Evolutionary conservation across 2,888 invertebrate genomes (phyloP), one percentile per base, ranked within the genome.

Genomic region (Calameuta filiformis): DNA sequence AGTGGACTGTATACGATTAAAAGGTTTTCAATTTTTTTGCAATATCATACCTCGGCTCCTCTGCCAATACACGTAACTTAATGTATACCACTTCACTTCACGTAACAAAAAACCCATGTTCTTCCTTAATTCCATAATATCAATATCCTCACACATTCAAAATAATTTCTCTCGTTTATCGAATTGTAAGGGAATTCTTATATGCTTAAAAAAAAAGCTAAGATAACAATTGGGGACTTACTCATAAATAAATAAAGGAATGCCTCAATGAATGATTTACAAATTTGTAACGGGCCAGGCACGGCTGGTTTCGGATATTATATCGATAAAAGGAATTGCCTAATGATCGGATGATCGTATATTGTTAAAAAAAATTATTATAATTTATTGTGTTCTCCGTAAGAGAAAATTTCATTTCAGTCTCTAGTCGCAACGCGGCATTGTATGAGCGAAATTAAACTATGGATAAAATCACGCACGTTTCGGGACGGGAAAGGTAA

Each of bases 221-320:
- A 37, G 23, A 35, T 75, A 68, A 76, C 76, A 73, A 76, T 75
- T 75, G 34, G 23, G 23, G 9, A 15, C 40, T 15, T 6, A 56
- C 2, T 56, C 9, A 23, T 79, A 76, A 73, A 82, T 82, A 82
- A 82, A 82, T 82, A 81, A 80, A 80, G 82, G 82, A 82, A 82
- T 82, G 82, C 74, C 74, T 80, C 78, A 77, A 77, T 80, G 77
- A 77, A 77, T 73, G 40, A 73, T 80, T 76, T 73, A 76, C 77
- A 77, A 71, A 71, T 15, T 71, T 71, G 71, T 23, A 71, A 71
- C 71, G 34, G 71, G 34, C 34, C 71, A 71, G 71, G 31, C 34
- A 33, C 31, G 12, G 34, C 71, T 71, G 71, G 71, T 71, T 31
- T 71, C 3, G 15, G 31, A 31, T 34, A 33, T 31, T 71, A 71